These are phyloP conservation scores for Recurvirostra avosetta DNA, from an alignment of 2,113 vertebrate species.

Conservation along the genomic window DNA sequence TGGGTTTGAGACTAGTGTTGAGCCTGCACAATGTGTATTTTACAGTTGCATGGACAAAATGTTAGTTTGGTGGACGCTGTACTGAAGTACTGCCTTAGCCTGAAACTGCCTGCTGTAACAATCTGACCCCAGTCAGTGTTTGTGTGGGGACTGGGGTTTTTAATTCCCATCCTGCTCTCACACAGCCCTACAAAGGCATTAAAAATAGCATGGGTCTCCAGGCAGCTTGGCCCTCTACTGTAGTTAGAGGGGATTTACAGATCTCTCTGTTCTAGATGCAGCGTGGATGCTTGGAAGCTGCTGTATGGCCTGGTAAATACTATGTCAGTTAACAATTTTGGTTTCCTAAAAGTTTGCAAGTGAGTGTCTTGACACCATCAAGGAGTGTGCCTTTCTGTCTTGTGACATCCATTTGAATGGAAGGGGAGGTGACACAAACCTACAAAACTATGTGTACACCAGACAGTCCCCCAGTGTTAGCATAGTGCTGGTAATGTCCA, in stretches of 20 bases:
- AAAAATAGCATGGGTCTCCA: background rate
- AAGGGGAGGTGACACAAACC: background rate
- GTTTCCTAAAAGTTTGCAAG: background rate
- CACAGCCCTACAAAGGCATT: background rate
- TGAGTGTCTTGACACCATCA: no score
- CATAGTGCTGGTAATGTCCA: rapidly evolving
- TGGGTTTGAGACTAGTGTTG: no score
- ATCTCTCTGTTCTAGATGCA: background rate
- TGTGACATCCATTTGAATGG: no score
- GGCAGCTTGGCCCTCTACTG: background rate
- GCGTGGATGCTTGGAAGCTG: background rate
- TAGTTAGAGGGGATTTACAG: background rate
- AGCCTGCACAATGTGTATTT: background rate
- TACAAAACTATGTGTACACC: rapidly evolving
- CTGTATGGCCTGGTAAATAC: no score
- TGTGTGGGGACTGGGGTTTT: no score
- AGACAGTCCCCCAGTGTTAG: no score
- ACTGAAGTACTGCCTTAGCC: background rate
- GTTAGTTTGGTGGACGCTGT: background rate
- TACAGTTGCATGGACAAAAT: background rate
- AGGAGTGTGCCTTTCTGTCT: background rate
- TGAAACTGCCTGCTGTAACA: background rate
- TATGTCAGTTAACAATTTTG: rapidly evolving
- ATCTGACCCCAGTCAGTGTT: background rate
- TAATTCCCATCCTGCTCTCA: background rate